phyloP scores from a whole-genome alignment of 2,113 vertebrate genomes.

The Pollimyrus isidori region DNA sequence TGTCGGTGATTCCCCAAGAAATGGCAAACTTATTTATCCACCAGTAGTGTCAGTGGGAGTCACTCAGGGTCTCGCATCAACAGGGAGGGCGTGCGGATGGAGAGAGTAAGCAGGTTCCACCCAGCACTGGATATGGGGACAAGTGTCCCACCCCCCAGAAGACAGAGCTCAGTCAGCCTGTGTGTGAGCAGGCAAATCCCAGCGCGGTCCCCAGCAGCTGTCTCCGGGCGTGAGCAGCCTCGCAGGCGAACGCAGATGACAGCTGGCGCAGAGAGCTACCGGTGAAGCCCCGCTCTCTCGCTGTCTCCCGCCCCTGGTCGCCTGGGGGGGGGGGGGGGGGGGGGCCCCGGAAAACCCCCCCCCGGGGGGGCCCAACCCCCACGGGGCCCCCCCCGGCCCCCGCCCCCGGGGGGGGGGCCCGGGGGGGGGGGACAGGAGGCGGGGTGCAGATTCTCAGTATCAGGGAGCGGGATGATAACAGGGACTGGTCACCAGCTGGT shows the following conservation, averaged over 20 bases:
- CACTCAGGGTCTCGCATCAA: conserved; percentile 36
- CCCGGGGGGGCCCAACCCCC: too few relatives aligned
- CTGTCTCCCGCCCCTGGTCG: conserved; percentile 42
- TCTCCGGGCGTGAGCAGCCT: conserved; percentile 27
- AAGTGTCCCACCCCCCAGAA: conserved; percentile 44
- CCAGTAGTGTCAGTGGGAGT: conserved; percentile 34
- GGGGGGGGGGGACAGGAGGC: background rate
- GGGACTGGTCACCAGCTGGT: background rate
- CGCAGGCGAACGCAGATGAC: conserved; percentile 25
- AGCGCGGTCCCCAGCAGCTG: conserved; percentile 38
- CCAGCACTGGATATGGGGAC: conserved; percentile 36
- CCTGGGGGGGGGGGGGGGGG: conserved; percentile 19
- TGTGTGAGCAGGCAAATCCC: conserved; percentile 51
- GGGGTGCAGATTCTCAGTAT: background rate
- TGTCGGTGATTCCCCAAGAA: conserved; percentile 49
- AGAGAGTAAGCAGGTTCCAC: conserved; percentile 39
- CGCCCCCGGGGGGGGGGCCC: background rate
- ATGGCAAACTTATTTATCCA: conserved; percentile 51
- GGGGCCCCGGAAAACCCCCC: too few relatives aligned
- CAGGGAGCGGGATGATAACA: background rate
- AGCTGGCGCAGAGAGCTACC: conserved; percentile 45
- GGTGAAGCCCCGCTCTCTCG: conserved; percentile 27
- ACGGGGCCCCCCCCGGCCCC: too few relatives aligned
- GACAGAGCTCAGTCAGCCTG: conserved; percentile 42
- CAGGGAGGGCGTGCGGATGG: conserved; percentile 34